phyloP scores from a whole-genome alignment of 2,113 vertebrate species.

The Erinaceus europaeus region DNA sequence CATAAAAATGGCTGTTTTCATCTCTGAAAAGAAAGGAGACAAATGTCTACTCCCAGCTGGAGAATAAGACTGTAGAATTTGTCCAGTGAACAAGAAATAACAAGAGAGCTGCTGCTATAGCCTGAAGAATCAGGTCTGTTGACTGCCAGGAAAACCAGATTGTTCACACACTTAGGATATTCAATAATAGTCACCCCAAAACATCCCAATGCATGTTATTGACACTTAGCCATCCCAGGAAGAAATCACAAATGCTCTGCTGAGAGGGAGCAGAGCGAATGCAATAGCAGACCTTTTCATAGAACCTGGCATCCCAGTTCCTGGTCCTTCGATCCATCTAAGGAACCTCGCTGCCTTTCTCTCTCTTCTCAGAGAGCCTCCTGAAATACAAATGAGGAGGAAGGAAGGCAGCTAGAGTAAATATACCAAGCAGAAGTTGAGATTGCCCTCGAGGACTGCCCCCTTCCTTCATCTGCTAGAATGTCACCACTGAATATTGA shows the following conservation, averaged over 20 bases:
- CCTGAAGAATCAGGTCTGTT: not conserved
- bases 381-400: constrained; percentile 60
- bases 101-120: not conserved
- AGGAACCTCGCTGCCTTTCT: constrained; percentile 22
- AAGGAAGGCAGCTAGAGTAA: constrained; percentile 65
- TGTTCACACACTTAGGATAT: not conserved
- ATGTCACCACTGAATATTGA: constrained; percentile 48
- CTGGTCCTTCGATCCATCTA: constrained; percentile 34
- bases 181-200: not conserved
- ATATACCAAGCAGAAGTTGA: constrained; percentile 70
- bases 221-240: constrained; percentile 24
- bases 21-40: constrained; percentile 34
- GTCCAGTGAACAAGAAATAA: not conserved
- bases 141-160: not conserved
- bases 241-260: constrained; percentile 38
- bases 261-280: constrained; percentile 51
- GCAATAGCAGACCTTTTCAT: constrained; percentile 68
- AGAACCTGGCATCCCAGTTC: constrained; percentile 45
- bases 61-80: too few relatives aligned
- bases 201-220: not conserved
- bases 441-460: constrained; percentile 41
- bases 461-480: constrained; percentile 37
- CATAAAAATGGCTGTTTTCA: not conserved
- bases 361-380: constrained; percentile 44
- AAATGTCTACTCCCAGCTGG: too few relatives aligned